These are phyloP conservation scores for Lacanobia oleracea DNA, from an alignment of 2,888 invertebrate genomes.

Conservation along the genomic window DNA sequence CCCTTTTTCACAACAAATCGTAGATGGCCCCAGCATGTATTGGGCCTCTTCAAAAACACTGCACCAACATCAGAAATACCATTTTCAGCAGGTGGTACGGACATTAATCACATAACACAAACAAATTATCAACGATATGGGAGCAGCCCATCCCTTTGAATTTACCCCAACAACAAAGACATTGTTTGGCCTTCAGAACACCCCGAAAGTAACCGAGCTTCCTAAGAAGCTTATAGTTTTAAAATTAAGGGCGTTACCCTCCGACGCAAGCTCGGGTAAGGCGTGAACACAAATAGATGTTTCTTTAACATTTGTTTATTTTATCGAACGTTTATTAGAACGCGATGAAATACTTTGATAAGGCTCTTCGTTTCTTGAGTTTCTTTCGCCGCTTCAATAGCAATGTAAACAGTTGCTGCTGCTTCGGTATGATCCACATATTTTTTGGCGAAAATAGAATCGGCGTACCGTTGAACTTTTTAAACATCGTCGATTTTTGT, in stretches of 20 bases:
- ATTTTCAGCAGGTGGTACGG: conserved; percentile 3
- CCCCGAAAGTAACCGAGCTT: conserved; percentile 30
- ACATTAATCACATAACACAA: conserved; percentile 5
- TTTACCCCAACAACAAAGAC: conserved; percentile 5
- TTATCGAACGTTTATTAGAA: conserved; percentile 69
- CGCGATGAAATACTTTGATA: conserved; percentile 72
- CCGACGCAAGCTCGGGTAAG: conserved; percentile 69
- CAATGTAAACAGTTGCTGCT: conserved; percentile 55
- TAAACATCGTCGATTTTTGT: conserved; percentile 13
- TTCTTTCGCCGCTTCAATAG: conserved; percentile 56
- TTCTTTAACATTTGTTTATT: conserved; percentile 75
- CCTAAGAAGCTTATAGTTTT: conserved; percentile 62
- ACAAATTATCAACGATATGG: conserved; percentile 8
- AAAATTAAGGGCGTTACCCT: conserved; percentile 78
- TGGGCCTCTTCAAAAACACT: no score
- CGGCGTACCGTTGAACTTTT: conserved; percentile 18
- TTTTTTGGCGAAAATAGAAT: conserved; percentile 54
- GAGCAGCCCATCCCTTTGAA: not conserved
- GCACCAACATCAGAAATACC: not conserved
- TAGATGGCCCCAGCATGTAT: not conserved
- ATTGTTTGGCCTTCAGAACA: conserved; percentile 27
- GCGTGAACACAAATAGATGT: conserved; percentile 70
- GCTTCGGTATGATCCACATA: conserved; percentile 50
- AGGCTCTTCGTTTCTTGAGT: conserved; percentile 54
- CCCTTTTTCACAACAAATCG: not conserved